phyloP scores from a whole-genome alignment of 2,888 invertebrate species.

The Lasioglossum zephyrum region DNA sequence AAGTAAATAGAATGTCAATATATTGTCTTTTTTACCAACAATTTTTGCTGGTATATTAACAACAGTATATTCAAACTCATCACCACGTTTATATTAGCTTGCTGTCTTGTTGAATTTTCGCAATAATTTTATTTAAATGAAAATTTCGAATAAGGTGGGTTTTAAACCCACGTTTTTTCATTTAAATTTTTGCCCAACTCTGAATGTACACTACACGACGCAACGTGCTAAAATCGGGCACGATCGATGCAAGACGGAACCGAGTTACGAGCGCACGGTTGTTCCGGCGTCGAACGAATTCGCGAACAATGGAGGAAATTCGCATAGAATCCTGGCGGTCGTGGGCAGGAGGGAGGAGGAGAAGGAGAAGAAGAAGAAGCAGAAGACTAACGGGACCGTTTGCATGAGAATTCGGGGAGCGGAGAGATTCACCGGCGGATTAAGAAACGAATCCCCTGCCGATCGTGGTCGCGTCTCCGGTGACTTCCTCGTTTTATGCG shows the following conservation, averaged over 20 bases:
- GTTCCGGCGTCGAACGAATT: slow-evolving; percentile 7
- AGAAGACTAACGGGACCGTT: slow-evolving; percentile 31
- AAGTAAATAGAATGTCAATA: no score
- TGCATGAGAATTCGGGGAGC: slow-evolving; percentile 43
- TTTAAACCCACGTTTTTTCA: no score
- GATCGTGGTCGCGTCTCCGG: slow-evolving; percentile 26
- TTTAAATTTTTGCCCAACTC: no score
- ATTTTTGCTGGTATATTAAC: no score
- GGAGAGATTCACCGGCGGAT: slow-evolving; percentile 21
- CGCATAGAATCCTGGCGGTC: slow-evolving; percentile 17
- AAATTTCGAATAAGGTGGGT: no score
- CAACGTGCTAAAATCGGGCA: not conserved
- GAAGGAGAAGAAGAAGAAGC: not conserved
- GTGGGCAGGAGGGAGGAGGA: not conserved
- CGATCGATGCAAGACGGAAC: not conserved
- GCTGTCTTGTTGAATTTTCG: no score
- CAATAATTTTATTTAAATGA: no score
- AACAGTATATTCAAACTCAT: no score
- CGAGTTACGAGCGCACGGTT: not conserved
- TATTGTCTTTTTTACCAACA: no score
- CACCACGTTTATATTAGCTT: no score
- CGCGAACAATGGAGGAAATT: slow-evolving; percentile 29
- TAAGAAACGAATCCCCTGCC: slow-evolving; percentile 30
- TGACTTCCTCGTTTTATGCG: slow-evolving; percentile 27
- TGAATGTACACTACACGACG: no score